These are phyloP conservation scores for Oreochromis grahami DNA, from an alignment of 2,797 vertebrate genomes.

Conservation along the genomic window DNA sequence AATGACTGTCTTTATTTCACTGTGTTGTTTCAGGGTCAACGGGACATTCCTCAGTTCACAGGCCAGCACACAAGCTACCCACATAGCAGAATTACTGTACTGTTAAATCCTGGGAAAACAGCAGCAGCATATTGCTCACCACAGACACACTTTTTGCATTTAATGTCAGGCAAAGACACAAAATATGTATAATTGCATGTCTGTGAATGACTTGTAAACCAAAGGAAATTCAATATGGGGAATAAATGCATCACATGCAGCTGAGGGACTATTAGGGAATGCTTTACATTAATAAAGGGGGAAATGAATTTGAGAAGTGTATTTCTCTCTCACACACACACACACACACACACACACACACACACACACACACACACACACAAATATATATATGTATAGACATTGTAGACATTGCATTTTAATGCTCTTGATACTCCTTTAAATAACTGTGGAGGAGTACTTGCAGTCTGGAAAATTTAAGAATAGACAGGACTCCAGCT, in stretches of 20 bases:
- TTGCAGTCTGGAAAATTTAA: background rate
- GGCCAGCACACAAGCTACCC: conserved; percentile 36
- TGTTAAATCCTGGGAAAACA: conserved; percentile 40
- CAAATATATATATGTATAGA: too few species aligned
- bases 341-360: background rate
- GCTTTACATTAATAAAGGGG: background rate
- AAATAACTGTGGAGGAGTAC: background rate
- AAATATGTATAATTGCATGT: conserved; percentile 15
- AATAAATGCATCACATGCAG: conserved; percentile 16
- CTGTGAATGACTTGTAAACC: conserved; percentile 34
- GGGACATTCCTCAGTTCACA: conserved; percentile 66
- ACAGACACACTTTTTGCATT: background rate
- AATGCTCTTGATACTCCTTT: background rate
- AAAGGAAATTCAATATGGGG: conserved; percentile 14
- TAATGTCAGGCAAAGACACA: conserved; percentile 2
- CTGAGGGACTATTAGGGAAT: background rate
- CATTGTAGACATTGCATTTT: too few species aligned
- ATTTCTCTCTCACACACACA: background rate
- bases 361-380: too few species aligned
- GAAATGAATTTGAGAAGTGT: background rate
- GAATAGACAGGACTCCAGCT: background rate
- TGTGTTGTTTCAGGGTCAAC: conserved; percentile 63
- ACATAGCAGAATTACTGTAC: conserved; percentile 37
- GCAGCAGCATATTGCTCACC: background rate
- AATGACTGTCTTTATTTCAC: conserved; percentile 65